phyloP scores from a whole-genome alignment of 2,888 invertebrate species.

The Ephialtes manifestator region DNA sequence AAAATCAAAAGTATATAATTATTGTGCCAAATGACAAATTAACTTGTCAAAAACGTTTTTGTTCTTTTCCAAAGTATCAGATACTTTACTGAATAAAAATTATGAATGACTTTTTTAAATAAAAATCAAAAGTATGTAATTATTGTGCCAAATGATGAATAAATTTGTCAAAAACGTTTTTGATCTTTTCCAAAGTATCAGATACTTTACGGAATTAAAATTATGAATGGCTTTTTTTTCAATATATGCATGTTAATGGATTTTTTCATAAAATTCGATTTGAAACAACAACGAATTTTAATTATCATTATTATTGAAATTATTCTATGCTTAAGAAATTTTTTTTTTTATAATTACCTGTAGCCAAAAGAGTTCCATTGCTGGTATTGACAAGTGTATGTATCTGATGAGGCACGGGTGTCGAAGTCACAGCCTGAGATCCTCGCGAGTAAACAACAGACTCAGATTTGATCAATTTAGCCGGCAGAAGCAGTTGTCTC shows the following conservation, averaged over 20 bases:
- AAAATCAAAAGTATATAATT: background rate
- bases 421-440: slow-evolving; percentile 78
- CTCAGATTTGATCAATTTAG: slow-evolving; percentile 84
- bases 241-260: too few species aligned
- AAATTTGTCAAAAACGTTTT: background rate
- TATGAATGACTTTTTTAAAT: background rate
- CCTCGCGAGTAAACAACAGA: slow-evolving; percentile 82
- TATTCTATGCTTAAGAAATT: too few species aligned
- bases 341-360: slow-evolving; percentile 83
- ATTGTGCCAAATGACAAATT: background rate
- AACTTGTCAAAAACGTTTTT: too few species aligned
- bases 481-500: slow-evolving; percentile 82
- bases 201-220: background rate
- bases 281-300: too few species aligned
- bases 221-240: background rate
- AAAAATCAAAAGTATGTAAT: background rate
- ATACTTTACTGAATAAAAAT: background rate
- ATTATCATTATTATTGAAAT: too few species aligned
- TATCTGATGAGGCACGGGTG: slow-evolving; percentile 85
- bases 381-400: slow-evolving; percentile 90
- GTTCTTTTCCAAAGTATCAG: too few species aligned
- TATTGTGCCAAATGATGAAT: background rate
- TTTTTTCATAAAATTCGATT: too few species aligned
- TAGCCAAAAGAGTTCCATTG: slow-evolving; percentile 90
- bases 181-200: too few species aligned